Evolutionary conservation across 2,113 vertebrate species (phyloP).

Genomic region (Boulengeromyrus knoepffleri): DNA sequence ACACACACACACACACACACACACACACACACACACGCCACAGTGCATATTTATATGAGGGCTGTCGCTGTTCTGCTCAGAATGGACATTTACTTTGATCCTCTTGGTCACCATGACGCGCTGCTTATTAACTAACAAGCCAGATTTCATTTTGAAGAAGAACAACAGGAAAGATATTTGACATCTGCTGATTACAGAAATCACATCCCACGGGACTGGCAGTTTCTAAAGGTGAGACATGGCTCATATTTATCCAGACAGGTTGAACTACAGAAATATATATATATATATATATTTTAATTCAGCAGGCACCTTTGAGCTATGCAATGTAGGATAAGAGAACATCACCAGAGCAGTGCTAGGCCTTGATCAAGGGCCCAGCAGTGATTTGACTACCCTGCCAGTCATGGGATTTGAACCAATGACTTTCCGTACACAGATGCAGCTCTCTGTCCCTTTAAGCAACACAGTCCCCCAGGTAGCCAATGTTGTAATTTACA

Average conservation of each 20-base stretch:
- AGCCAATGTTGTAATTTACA: neutral
- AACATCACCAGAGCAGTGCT: neutral
- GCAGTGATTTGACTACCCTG: neutral
- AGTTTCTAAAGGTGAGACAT: neutral
- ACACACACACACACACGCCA: neutral
- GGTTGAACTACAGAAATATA: too few relatives aligned
- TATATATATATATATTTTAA: too few relatives aligned
- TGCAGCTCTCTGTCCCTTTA: neutral
- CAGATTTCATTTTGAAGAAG: neutral
- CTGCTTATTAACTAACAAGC: neutral
- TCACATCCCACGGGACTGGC: neutral
- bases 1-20: neutral
- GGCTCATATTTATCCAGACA: too few relatives aligned
- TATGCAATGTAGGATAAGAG: neutral
- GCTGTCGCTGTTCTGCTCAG: neutral
- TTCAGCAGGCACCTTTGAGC: too few relatives aligned
- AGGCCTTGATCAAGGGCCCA: neutral
- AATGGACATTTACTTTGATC: neutral
- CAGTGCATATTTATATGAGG: neutral
- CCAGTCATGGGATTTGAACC: neutral
- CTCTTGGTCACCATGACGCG: neutral
- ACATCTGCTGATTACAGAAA: neutral
- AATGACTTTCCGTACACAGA: neutral
- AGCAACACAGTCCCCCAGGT: neutral
- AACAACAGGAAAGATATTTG: neutral